phyloP scores from a whole-genome alignment of 2,888 invertebrate species.

The Parnassius glacialis region DNA sequence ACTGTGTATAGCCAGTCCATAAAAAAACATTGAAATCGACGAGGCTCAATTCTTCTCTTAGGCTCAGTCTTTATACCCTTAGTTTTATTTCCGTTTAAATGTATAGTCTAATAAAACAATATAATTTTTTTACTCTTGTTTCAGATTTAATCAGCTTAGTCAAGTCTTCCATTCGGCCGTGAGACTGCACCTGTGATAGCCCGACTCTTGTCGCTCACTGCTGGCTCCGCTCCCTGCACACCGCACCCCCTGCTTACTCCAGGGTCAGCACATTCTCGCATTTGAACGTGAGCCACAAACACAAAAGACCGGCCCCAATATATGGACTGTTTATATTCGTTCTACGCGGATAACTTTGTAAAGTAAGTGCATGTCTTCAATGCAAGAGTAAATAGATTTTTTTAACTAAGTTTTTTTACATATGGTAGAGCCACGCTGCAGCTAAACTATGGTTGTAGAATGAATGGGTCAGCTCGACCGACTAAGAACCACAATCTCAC shows the following conservation, averaged over 20 bases:
- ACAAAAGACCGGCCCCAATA: conserved; percentile 39
- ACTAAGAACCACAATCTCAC: too few species aligned
- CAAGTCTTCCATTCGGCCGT: conserved; percentile 46
- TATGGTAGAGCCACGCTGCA: too few species aligned
- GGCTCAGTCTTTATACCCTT: too few species aligned
- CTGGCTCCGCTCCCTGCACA: conserved; percentile 1
- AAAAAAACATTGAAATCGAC: too few species aligned
- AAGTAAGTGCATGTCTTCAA: conserved; percentile 47
- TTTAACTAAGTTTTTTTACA: too few species aligned
- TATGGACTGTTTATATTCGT: conserved; percentile 59
- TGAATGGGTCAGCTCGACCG: too few species aligned
- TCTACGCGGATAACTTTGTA: conserved; percentile 56
- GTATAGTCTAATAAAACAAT: too few species aligned
- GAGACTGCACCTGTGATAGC: conserved; percentile 56
- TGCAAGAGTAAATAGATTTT: too few species aligned
- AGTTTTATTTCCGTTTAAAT: too few species aligned
- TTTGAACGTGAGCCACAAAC: conserved; percentile 36
- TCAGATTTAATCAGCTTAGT: conserved; percentile 55
- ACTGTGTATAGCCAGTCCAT: too few species aligned
- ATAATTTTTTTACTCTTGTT: conserved; percentile 35
- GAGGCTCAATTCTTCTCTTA: too few species aligned
- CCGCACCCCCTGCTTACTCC: not conserved
- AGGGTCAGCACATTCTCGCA: conserved; percentile 22
- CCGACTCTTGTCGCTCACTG: not conserved
- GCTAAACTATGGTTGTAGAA: too few species aligned